Evolutionary conservation across 2,797 vertebrate species (phyloP).

Genomic region (Mus minutoides): DNA sequence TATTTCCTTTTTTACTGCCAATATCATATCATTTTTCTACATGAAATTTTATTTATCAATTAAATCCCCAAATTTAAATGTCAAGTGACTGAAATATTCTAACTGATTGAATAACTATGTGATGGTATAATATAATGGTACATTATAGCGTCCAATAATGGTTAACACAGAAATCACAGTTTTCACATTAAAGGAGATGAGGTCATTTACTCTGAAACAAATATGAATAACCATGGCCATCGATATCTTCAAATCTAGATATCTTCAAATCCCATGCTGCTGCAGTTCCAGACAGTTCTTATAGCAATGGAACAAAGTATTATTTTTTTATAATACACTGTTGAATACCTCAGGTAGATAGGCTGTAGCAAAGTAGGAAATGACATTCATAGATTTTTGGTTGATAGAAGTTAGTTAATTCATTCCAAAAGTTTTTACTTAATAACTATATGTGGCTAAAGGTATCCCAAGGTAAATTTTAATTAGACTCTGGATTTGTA

Average conservation of each 20-base stretch:
- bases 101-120: neutral
- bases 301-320: neutral
- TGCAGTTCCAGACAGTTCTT: too few relatives aligned
- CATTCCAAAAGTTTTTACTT: neutral
- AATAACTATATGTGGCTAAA: neutral
- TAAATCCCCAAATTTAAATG: neutral
- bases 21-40: neutral
- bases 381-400: neutral
- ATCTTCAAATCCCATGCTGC: neutral
- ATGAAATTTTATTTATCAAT: neutral
- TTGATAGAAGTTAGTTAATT: neutral
- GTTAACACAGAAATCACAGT: neutral
- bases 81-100: conserved; percentile 1
- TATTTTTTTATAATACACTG: neutral
- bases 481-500: neutral
- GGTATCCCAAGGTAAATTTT: neutral
- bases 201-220: neutral
- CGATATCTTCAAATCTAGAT: neutral
- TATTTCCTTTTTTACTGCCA: neutral
- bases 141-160: neutral
- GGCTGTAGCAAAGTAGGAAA: neutral
- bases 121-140: neutral
- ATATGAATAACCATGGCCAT: too few relatives aligned
- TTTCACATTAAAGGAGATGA: neutral
- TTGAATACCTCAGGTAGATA: neutral